Evolutionary conservation across 2,113 vertebrate species (phyloP).

Genomic region (Pollimyrus isidori): DNA sequence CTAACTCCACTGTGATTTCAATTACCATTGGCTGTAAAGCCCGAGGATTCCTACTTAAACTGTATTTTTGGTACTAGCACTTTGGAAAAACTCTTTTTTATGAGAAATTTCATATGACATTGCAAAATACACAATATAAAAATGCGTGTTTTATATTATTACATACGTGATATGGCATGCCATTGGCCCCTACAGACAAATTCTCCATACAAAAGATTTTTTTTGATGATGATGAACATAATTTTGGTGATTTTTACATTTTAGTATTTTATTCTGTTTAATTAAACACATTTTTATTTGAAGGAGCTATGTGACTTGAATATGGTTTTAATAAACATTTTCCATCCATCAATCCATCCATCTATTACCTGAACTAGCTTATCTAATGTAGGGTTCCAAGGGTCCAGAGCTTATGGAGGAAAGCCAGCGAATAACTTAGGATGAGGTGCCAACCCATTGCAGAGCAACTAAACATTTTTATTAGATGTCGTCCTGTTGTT

Average conservation of each 20-base stretch:
- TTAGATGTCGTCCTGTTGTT: neutral
- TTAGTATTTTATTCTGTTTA: neutral
- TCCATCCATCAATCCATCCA: neutral
- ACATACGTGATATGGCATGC: neutral
- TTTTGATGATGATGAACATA: neutral
- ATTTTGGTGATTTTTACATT: neutral
- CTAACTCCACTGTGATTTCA: neutral
- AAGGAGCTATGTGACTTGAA: neutral
- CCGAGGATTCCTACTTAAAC: neutral
- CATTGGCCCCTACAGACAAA: neutral
- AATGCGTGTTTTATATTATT: neutral
- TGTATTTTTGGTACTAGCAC: neutral
- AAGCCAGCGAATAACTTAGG: neutral
- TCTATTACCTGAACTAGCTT: neutral
- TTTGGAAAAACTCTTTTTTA: neutral
- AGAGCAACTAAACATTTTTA: neutral
- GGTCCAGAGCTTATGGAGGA: neutral
- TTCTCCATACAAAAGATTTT: neutral
- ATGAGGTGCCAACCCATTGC: neutral
- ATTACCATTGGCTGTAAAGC: neutral
- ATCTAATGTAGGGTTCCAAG: neutral
- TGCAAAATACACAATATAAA: neutral
- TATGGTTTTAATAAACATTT: neutral
- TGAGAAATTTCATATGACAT: neutral
- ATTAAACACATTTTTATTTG: neutral